Base-by-base conservation (phyloP, 2,888 invertebrate genomes). In the Hecatera dysodea region DNA sequence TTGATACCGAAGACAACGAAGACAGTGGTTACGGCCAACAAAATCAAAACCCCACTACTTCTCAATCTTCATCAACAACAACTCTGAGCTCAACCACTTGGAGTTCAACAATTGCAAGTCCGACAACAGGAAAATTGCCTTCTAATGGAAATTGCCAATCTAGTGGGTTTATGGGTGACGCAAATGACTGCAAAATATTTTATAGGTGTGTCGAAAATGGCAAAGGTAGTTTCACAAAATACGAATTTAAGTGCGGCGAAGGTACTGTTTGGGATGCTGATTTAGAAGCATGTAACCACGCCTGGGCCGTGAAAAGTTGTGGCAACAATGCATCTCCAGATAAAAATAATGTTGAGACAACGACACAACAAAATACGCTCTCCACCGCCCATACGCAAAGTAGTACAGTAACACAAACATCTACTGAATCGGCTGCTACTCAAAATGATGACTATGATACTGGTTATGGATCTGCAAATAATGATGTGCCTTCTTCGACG, bases 161-260 rank as follows among this genome's bases (percentile, higher is more conserved):
- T 52, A 97, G 96, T 84, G 89, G 97, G 33, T 97, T 97, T 86
- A 96, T 96, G 90, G 95, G 97, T 1, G 96, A 97, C 88, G 94
- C 95, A n/a, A 93, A 93, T 27, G 85, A 95, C 67, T 97, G 97
- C 81, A 95, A 96, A 50, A 96, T 96, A 86, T 97, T 97, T 89
- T 97, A 97, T 86, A 96, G 97, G n/a, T 97, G 97, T 87, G 97
- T 97, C 0, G 91, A 96, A 72, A 96, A 97, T 83, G 97, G 96
- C n/a, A 96, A 95, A 67, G 97, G 96, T 22, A 95, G 96, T 17
- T 97, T 93, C 75, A 96, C 91, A 15, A 96, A 95, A 88, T 96
- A 97, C 86, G 96, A 97, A 63, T 98, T 97, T 86, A 93, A 94
- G 46, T 98, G 98, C 86, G 97, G 97, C 2, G 96, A 97, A 72